Percentiles rank a stretch among this genome's conserved stretches.
Evolutionary conservation across 2,888 invertebrate genomes (phyloP).

Genomic region (Phengaris arion): DNA sequence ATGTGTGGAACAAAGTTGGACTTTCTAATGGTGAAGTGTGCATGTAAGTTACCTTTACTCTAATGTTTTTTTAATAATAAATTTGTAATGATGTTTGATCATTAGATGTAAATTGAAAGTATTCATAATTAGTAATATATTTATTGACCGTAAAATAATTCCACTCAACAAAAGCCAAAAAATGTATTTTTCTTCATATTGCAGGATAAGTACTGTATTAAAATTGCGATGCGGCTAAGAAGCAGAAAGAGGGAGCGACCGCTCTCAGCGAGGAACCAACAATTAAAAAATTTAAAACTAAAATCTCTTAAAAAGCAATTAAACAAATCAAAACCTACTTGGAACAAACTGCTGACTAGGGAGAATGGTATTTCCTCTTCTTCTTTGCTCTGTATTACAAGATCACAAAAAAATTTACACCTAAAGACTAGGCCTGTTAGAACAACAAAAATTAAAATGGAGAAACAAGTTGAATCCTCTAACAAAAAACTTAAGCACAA

Average conservation of each 20-base stretch:
- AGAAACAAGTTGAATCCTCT: conserved; percentile 55
- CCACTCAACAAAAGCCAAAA: not conserved
- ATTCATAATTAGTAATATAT: not conserved
- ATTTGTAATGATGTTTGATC: not conserved
- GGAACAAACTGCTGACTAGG: conserved; percentile 62
- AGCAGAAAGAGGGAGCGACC: conserved; percentile 82
- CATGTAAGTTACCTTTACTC: conserved; percentile 58
- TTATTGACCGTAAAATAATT: not conserved
- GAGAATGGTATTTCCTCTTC: conserved; percentile 59
- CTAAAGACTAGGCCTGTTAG: conserved; percentile 63
- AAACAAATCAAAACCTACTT: conserved; percentile 52
- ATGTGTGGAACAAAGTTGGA: conserved; percentile 49
- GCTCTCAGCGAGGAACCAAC: conserved; percentile 63
- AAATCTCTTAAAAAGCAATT: conserved; percentile 52
- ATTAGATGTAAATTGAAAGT: conserved; percentile 19
- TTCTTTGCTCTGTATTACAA: conserved; percentile 57
- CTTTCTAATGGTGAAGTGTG: conserved; percentile 59
- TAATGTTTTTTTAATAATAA: not conserved
- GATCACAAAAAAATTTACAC: conserved; percentile 55
- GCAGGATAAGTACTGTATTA: conserved; percentile 57
- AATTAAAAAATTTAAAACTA: conserved; percentile 55
- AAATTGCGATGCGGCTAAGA: conserved; percentile 82
- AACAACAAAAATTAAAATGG: conserved; percentile 61
- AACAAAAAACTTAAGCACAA: conserved; percentile 59
- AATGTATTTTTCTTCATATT: conserved; percentile 31